Conservation (phyloP, 1,140 invertebrate genomes). For the Brachionus paranguensis region DNA sequence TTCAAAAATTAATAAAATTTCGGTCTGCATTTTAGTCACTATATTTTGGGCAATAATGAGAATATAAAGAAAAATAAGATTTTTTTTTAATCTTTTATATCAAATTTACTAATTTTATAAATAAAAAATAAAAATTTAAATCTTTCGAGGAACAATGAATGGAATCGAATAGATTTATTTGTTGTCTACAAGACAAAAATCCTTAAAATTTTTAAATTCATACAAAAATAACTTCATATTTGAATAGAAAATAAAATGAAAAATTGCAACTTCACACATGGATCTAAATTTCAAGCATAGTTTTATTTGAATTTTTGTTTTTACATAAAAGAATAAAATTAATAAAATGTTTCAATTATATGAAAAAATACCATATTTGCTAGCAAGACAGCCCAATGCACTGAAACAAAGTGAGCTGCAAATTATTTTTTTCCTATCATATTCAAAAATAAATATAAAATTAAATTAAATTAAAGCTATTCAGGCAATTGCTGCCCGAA, state of each 20-base stretch:
- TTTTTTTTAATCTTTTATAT: no score
- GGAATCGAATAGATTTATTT: no score
- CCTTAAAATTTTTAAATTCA: not conserved
- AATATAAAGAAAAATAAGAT: no score
- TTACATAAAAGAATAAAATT: not conserved
- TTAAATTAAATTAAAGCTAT: not conserved
- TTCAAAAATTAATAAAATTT: no score
- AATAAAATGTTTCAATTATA: constrained; percentile 10
- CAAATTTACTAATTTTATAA: no score
- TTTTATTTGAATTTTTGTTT: not conserved
- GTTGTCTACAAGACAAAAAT: not conserved
- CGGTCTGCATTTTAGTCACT: no score
- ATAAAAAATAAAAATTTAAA: no score
- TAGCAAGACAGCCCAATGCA: not conserved
- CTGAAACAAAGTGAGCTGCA: not conserved
- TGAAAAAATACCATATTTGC: not conserved
- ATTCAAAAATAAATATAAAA: not conserved
- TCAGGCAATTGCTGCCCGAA: not conserved
- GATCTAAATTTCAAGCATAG: not conserved
- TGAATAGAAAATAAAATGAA: not conserved
- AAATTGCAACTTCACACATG: constrained; percentile 33
- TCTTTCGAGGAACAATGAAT: no score
- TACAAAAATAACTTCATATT: not conserved
- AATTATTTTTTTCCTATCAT: not conserved
- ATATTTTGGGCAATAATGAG: no score